Evolutionary conservation across 2,797 vertebrate genomes (phyloP).

Genomic region (Octomys mimax): DNA sequence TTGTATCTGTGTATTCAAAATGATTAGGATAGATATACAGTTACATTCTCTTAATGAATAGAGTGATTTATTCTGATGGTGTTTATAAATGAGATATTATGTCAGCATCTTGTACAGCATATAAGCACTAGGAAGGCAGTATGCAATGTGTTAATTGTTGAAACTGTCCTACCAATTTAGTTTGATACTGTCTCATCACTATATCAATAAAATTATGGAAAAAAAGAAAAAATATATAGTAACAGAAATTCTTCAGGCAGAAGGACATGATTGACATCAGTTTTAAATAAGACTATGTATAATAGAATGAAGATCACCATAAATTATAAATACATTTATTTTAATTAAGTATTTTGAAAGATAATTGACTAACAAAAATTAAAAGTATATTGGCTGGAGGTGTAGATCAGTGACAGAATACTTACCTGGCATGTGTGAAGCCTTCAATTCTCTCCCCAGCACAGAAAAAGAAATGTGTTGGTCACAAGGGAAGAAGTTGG

Average conservation of each 20-base stretch:
- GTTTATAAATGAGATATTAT: too few relatives aligned
- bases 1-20: too few relatives aligned
- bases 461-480: not conserved
- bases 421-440: not conserved
- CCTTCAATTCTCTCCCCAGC: not conserved
- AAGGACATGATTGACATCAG: not conserved
- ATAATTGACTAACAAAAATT: not conserved
- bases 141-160: too few relatives aligned
- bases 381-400: not conserved
- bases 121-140: too few relatives aligned
- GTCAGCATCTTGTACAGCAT: too few relatives aligned
- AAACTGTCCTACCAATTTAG: too few relatives aligned
- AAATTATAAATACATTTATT: conserved; percentile 28
- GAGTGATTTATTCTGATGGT: too few relatives aligned
- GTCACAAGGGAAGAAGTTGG: not conserved
- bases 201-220: too few relatives aligned
- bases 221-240: not conserved
- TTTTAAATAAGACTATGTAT: not conserved
- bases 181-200: too few relatives aligned
- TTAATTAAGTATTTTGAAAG: not conserved
- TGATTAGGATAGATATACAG: too few relatives aligned
- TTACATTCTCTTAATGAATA: too few relatives aligned
- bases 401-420: not conserved
- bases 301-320: not conserved
- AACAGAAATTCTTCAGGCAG: not conserved